Evolutionary conservation across 2,888 invertebrate genomes (phyloP), one percentile per base, ranked within the genome.

Genomic region (Cataglyphis livida): DNA sequence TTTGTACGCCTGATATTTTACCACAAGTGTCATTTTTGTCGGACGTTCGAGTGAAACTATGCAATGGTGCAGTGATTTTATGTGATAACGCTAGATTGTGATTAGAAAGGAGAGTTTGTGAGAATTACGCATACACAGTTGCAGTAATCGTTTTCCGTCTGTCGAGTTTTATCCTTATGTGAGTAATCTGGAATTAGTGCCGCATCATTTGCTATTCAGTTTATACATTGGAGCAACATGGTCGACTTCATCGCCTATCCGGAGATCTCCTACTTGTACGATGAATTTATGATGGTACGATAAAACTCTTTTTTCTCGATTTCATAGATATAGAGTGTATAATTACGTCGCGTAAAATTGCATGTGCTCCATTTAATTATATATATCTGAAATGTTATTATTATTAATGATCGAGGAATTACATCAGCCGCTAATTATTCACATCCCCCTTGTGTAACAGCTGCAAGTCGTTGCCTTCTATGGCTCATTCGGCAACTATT

Each of bases 211-310:
- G 51, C 76, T 25, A 76, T 66, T 76, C 84, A 32, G 76, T 85
- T 86, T 78, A 64, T 59, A 61, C 74, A 66, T 71, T 48, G 32
- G 78, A 78, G 70, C 89, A 92, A 82, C 88, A 94, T 94, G 94
- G 93, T 93, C 85, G 94, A 94, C 91, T 93, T 93, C 91, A 92
- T 94, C 82, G 88, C 92, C 75, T 92, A 92, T 79, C 93, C 93
- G 84, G 93, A 93, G 90, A 91, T 94, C 87, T 93, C 93, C 81
- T 93, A 92, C 86, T 92, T 94, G 90, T 93, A 92, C 92, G 92
- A 93, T 89, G 92, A 94, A 85, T 89, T 93, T 87, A 90, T 93
- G 92, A 93, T 92, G 93, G 88, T 89, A 90, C 28, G 89, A 57
- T 35, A 57, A 59, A 18, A 48, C 57, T 75, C 35, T 73, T 79